Evolutionary conservation across 2,888 invertebrate species (phyloP).

Genomic region (Pheosia tremula): DNA sequence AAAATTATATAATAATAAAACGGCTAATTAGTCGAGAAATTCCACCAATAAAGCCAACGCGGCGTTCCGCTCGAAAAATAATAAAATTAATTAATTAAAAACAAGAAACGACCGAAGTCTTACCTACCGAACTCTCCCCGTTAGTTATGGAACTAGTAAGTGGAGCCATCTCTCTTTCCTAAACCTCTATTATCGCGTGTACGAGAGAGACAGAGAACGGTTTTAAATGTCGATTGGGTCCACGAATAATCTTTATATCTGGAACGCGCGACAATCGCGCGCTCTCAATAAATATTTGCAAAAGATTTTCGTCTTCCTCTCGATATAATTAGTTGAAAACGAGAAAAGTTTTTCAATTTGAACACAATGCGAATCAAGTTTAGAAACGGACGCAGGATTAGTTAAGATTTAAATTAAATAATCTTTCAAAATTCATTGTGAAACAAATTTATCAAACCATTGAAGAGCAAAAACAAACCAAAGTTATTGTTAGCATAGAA

Average conservation of each 20-base stretch:
- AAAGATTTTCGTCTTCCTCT: slow-evolving; percentile 66
- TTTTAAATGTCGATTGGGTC: slow-evolving; percentile 22
- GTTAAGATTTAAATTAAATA: slow-evolving; percentile 66
- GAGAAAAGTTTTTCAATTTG: slow-evolving; percentile 81
- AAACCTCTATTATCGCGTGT: neutral
- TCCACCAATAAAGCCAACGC: slow-evolving; percentile 81
- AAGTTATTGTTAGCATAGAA: neutral
- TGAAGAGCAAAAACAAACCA: neutral
- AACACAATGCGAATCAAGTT: slow-evolving; percentile 64
- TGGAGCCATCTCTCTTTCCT: slow-evolving; percentile 12
- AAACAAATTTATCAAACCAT: slow-evolving; percentile 28
- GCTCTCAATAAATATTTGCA: slow-evolving; percentile 71
- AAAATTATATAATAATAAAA: slow-evolving; percentile 85
- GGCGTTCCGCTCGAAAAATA: slow-evolving; percentile 68
- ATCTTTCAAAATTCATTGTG: slow-evolving; percentile 45
- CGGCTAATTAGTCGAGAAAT: slow-evolving; percentile 81
- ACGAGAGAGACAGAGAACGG: slow-evolving; percentile 16
- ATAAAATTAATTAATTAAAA: slow-evolving; percentile 85
- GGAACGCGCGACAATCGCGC: slow-evolving; percentile 43
- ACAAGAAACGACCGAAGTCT: slow-evolving; percentile 53
- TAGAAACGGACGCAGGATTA: slow-evolving; percentile 57
- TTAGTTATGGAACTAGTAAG: slow-evolving; percentile 25
- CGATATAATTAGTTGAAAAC: slow-evolving; percentile 74
- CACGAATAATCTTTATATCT: slow-evolving; percentile 34
- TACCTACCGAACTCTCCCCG: slow-evolving; percentile 32